phyloP scores from a whole-genome alignment of 2,888 invertebrate genomes.

The Cheilosia pagana region DNA sequence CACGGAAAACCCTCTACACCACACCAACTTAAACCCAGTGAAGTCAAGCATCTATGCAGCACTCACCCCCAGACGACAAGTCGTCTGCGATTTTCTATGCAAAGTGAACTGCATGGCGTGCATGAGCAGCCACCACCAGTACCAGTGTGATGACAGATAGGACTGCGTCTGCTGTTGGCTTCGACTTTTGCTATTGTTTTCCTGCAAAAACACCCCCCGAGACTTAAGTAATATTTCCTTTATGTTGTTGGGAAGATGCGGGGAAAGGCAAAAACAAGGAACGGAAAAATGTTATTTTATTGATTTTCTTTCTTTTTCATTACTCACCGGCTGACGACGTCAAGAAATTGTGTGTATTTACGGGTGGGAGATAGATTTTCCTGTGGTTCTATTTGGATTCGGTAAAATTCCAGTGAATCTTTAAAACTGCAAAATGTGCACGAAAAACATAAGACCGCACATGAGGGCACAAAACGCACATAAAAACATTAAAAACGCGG shows the following conservation, averaged over 20 bases:
- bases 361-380: conserved; percentile 9
- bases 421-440: conserved; percentile 17
- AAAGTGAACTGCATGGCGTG: conserved; percentile 31
- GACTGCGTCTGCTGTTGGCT: conserved; percentile 30
- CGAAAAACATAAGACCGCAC: conserved; percentile 19
- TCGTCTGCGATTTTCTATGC: conserved; percentile 69
- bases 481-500: neutral
- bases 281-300: conserved; percentile 40
- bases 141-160: conserved; percentile 47
- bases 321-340: conserved; percentile 63
- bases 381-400: neutral
- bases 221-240: conserved; percentile 27
- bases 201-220: conserved; percentile 29
- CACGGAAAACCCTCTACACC: conserved; percentile 37
- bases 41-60: conserved; percentile 21
- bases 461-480: neutral
- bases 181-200: conserved; percentile 49
- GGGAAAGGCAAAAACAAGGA: neutral
- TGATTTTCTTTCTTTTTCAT: conserved; percentile 66
- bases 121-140: neutral
- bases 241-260: neutral
- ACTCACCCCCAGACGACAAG: conserved; percentile 72
- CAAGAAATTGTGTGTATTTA: conserved; percentile 33
- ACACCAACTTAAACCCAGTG: neutral
- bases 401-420: conserved; percentile 37